phyloP scores from a whole-genome alignment of 1,140 invertebrate species.

The Caerostris extrusa region DNA sequence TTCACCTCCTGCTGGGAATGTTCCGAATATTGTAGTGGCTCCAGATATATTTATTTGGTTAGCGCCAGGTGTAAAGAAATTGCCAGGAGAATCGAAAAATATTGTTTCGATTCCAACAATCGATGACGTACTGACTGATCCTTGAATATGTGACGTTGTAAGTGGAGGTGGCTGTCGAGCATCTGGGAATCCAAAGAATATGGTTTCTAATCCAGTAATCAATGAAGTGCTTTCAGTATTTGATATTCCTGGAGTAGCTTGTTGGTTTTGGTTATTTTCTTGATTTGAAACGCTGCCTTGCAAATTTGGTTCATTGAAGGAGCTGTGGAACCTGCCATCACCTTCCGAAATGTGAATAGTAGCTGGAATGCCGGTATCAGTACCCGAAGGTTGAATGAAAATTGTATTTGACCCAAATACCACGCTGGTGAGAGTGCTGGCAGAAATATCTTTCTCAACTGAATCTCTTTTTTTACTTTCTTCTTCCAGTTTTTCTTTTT shows the following conservation, averaged over 20 bases:
- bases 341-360: conserved; percentile 57
- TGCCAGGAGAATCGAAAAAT: conserved; percentile 74
- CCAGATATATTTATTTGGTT: conserved; percentile 62
- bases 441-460: background rate
- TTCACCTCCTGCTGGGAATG: conserved; percentile 40
- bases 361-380: background rate
- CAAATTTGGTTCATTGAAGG: background rate
- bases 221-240: conserved; percentile 60
- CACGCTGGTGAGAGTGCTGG: conserved; percentile 18
- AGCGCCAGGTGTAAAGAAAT: conserved; percentile 44
- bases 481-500: background rate
- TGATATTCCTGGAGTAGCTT: conserved; percentile 39
- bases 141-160: conserved; percentile 40
- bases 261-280: conserved; percentile 40
- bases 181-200: conserved; percentile 77
- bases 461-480: background rate
- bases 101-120: conserved; percentile 72
- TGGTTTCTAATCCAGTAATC: conserved; percentile 78
- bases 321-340: conserved; percentile 57
- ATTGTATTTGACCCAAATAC: conserved; percentile 70
- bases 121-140: conserved; percentile 57
- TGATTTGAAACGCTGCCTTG: conserved; percentile 47
- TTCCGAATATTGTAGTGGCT: conserved; percentile 73
- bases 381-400: conserved; percentile 52
- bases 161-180: conserved; percentile 57